Percentiles rank a stretch among this genome's conserved stretches.
Evolutionary conservation across 1,140 invertebrate species (phyloP).

Genomic region (Macrostomum lignano): DNA sequence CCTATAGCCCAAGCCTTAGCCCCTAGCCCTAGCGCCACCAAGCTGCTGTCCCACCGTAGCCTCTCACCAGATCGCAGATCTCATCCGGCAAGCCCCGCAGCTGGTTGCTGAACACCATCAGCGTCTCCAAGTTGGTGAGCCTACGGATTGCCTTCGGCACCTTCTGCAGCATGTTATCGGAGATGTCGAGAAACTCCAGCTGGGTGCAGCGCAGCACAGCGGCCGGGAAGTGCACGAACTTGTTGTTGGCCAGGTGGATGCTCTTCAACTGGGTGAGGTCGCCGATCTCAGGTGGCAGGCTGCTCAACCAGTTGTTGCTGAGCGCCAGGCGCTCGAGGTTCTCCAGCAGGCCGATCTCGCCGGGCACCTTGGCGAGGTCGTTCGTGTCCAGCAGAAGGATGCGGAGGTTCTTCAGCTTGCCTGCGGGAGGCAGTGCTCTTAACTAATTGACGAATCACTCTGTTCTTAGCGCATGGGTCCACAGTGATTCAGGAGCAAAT

Average conservation of each 20-base stretch:
- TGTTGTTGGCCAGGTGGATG: constrained; percentile 24
- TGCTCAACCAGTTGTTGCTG: constrained; percentile 20
- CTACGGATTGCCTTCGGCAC: constrained; percentile 17
- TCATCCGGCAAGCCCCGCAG: constrained; percentile 17
- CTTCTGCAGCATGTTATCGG: constrained; percentile 13
- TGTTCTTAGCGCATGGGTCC: no score
- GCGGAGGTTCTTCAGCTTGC: constrained; percentile 1
- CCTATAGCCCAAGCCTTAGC: no score
- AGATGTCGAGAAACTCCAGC: constrained; percentile 23
- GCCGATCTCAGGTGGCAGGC: constrained; percentile 15
- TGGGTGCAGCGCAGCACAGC: constrained; percentile 14
- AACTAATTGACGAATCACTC: no score
- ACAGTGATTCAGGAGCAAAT: no score
- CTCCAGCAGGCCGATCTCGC: constrained; percentile 14
- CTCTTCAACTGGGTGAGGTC: constrained; percentile 17
- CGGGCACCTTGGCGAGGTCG: constrained; percentile 16
- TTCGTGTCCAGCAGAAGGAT: constrained; percentile 19
- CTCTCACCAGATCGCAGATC: not conserved
- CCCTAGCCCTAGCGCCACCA: no score
- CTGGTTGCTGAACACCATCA: constrained; percentile 20
- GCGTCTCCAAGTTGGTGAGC: constrained; percentile 16
- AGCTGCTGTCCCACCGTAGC: no score
- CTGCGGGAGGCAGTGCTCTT: not conserved
- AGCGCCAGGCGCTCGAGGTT: constrained; percentile 20
- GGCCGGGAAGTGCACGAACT: constrained; percentile 8